These are phyloP conservation scores for Danaus melanippus DNA, from an alignment of 1,140 invertebrate species.

Conservation along the genomic window DNA sequence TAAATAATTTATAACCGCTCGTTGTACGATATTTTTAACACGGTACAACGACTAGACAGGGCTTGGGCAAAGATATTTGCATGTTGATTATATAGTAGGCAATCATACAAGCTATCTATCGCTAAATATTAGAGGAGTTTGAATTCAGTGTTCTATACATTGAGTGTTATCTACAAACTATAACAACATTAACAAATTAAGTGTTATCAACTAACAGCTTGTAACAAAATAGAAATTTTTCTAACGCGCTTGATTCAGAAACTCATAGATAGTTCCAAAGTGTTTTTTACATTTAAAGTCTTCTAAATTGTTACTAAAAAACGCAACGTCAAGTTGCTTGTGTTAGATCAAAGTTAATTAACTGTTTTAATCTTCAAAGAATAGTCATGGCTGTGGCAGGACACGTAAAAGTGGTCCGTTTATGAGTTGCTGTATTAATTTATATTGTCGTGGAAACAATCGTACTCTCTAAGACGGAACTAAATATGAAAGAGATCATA, in stretches of 20 bases:
- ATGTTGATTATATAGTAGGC: constrained; percentile 25
- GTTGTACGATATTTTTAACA: constrained; percentile 46
- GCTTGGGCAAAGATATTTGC: constrained; percentile 34
- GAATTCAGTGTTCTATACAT: too few relatives aligned
- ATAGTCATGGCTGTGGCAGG: constrained; percentile 36
- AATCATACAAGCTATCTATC: constrained; percentile 7
- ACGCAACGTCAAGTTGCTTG: too few relatives aligned
- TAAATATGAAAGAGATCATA: constrained; percentile 61
- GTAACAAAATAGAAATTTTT: too few relatives aligned
- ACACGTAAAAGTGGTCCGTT: constrained; percentile 43
- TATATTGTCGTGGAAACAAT: constrained; percentile 59
- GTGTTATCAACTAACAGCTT: too few relatives aligned
- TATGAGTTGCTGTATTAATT: constrained; percentile 49
- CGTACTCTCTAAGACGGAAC: constrained; percentile 36
- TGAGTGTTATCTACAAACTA: too few relatives aligned
- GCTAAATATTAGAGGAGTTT: too few relatives aligned
- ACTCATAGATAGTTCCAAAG: too few relatives aligned
- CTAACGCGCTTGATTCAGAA: too few relatives aligned
- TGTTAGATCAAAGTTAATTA: constrained; percentile 39
- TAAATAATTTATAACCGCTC: constrained; percentile 68
- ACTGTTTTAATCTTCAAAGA: constrained; percentile 46
- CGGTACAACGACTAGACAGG: constrained; percentile 43
- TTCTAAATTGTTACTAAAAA: too few relatives aligned
- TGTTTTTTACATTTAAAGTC: too few relatives aligned
- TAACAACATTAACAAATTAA: too few relatives aligned